Evolutionary conservation across 2,113 vertebrate genomes (phyloP).

Genomic region (Gymnogyps californianus): DNA sequence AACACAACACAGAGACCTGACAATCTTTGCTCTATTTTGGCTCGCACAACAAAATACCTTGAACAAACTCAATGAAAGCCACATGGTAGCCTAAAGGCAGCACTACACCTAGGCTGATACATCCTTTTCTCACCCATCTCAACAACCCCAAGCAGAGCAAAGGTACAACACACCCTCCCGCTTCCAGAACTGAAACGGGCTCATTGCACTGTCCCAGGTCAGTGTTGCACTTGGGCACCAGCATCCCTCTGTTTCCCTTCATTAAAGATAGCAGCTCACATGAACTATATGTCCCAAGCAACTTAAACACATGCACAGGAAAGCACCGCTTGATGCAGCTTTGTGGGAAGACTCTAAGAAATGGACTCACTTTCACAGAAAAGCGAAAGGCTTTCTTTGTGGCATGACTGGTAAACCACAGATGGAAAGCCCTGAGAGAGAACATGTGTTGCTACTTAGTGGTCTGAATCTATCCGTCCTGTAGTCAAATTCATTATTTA

Average conservation of each 20-base stretch:
- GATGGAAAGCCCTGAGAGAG: conserved; percentile 41
- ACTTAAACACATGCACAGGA: neutral
- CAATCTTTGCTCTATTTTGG: neutral
- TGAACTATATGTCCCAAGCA: neutral
- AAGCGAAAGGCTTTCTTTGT: neutral
- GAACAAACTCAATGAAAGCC: neutral
- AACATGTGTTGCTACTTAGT: neutral
- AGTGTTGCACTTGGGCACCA: neutral
- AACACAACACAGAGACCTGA: neutral
- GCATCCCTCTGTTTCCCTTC: neutral
- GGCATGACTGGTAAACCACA: conserved; percentile 60
- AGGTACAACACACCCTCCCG: neutral
- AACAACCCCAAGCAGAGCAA: neutral
- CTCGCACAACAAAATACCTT: neutral
- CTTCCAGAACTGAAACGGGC: neutral
- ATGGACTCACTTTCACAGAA: conserved; percentile 22
- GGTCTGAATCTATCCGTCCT: neutral
- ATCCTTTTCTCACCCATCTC: neutral
- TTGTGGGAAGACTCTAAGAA: neutral
- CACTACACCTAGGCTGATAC: neutral
- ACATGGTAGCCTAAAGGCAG: neutral
- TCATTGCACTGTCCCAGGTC: neutral
- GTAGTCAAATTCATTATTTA: neutral
- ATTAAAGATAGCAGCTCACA: neutral
- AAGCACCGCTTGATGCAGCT: neutral